Evolutionary conservation across 2,888 invertebrate species (phyloP), one percentile per base, ranked within the genome.

Genomic region (Trachelus tabidus): DNA sequence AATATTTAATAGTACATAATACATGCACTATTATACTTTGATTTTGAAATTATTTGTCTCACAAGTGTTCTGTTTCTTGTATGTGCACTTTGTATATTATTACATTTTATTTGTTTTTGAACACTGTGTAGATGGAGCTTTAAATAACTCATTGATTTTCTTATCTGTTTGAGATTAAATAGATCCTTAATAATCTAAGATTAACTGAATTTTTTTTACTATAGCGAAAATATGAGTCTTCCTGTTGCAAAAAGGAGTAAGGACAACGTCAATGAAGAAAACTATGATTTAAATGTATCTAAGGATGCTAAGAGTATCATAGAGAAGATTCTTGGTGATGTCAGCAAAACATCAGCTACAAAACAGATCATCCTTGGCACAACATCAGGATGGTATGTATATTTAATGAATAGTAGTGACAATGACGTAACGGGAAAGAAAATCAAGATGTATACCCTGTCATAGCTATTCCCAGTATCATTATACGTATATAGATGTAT

Each of bases 361-460:
- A 96, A 97, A 91, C 98, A 98, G 93, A 94, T 98, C 84, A 92
- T 96, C 86, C 94, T 98, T 91, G 98, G 98, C 84, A 96, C 96
- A 81, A 94, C 96, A 81, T 95, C 97, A 86, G 98, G 98, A 94
- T 98, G 98, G 98, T 98, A 94, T 34, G 33, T 71, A 31, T 31
- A 71, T 23, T 56, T 56, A 0, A 3, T 56, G 9, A 23, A 56
- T 23, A 56, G 56, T 56, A 23, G 56, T 56, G 56, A 56, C 56
- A 56, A 56, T 23, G 23, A 23, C 56, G 23, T 56, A 56, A 56
- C 23, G 56, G 23, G 23, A 56, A 56, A 23, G 9, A 4, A 56
- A 56, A 56, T 56, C 15, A 56, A 56, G 6, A 56, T 56, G 2
- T 56, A 56, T 56, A 56, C 23, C 23, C 15, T 56, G 56, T 9